Evolutionary conservation across 2,797 vertebrate species (phyloP).

Genomic region (Microcaecilia unicolor): DNA sequence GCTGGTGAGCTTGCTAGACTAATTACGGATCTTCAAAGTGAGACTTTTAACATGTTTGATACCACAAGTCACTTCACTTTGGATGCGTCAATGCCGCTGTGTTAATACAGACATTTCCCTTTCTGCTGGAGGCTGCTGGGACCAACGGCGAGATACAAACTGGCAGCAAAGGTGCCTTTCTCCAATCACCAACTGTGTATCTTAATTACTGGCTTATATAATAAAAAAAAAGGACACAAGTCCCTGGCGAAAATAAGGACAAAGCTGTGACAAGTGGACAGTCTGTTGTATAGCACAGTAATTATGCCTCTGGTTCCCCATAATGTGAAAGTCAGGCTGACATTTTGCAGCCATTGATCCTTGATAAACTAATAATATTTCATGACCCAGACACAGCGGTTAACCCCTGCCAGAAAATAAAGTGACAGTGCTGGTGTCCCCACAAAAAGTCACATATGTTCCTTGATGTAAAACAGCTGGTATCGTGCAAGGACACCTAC

Average conservation of each 20-base stretch:
- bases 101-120: background rate
- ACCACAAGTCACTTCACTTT: background rate
- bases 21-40: background rate
- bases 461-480: no score
- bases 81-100: background rate
- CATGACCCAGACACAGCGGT: no score
- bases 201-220: background rate
- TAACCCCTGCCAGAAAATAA: no score
- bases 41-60: background rate
- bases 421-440: no score
- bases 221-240: background rate
- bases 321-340: no score
- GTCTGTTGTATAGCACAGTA: background rate
- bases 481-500: no score
- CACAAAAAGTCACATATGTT: no score
- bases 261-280: background rate
- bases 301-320: accelerated
- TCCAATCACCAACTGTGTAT: background rate
- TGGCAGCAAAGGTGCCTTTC: background rate
- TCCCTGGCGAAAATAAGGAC: background rate
- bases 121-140: accelerated
- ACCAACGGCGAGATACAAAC: background rate
- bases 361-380: no score
- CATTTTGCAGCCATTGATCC: no score
- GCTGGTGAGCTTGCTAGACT: background rate